phyloP scores from a whole-genome alignment of 2,113 vertebrate species.

The Gallinago media region DNA sequence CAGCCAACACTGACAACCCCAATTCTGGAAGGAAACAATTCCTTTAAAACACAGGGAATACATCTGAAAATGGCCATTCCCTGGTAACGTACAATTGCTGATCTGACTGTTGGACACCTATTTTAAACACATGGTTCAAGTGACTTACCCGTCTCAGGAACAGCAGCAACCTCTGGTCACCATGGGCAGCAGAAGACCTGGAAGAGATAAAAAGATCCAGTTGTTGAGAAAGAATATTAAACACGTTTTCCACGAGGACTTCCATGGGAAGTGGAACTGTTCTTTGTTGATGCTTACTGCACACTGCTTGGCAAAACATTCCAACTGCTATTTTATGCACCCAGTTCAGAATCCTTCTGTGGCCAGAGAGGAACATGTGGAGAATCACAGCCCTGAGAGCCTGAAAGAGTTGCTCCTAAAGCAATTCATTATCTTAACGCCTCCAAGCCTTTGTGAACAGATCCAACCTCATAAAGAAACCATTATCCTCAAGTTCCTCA shows the following conservation, averaged over 20 bases:
- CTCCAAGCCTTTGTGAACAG: background rate
- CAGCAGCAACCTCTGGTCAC: background rate
- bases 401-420: background rate
- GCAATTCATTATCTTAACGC: background rate
- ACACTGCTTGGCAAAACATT: background rate
- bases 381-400: background rate
- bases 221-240: background rate
- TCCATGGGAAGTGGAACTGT: background rate
- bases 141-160: background rate
- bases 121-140: background rate
- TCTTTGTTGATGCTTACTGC: background rate
- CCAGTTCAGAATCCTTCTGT: background rate
- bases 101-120: accelerated
- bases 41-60: background rate
- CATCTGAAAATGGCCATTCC: background rate
- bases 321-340: background rate
- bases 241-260: background rate
- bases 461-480: constrained; percentile 3
- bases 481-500: constrained; percentile 2
- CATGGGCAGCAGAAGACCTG: background rate
- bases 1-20: background rate
- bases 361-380: background rate
- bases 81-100: accelerated
- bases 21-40: background rate
- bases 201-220: background rate